Percentiles rank a stretch among this genome's conserved stretches.
Conservation (phyloP, 2,113 vertebrate species). For the Thalassoma bifasciatum region DNA sequence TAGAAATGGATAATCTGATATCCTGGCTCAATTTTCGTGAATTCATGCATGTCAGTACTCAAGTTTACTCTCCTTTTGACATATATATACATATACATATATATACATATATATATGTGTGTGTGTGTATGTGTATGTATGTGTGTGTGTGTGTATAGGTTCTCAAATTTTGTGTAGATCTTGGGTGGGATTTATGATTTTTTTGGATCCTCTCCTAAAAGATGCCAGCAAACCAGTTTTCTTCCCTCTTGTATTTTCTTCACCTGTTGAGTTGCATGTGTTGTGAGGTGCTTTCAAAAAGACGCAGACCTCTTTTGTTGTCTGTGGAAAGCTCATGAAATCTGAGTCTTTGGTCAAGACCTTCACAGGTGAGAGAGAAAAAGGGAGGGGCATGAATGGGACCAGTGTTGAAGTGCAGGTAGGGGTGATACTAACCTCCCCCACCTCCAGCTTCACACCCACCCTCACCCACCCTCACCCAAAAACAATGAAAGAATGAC, state of each 20-base stretch:
- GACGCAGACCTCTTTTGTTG: not conserved
- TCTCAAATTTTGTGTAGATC: not conserved
- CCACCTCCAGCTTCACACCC: not conserved
- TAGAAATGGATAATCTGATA: not conserved
- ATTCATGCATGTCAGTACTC: not conserved
- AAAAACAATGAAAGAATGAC: constrained; percentile 7
- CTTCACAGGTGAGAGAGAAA: not conserved
- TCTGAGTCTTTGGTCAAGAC: constrained; percentile 33
- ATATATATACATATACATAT: too few species aligned
- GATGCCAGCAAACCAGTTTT: not conserved
- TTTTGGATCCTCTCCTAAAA: not conserved
- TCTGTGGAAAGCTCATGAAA: constrained; percentile 56
- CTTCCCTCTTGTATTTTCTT: not conserved
- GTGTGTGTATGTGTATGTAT: too few species aligned
- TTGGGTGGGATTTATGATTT: not conserved
- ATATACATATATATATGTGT: too few species aligned
- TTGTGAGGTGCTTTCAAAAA: not conserved
- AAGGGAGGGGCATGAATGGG: constrained; percentile 24
- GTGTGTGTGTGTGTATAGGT: too few species aligned
- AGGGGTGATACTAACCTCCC: constrained; percentile 19
- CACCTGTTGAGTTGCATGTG: not conserved
- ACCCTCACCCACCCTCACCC: not conserved
- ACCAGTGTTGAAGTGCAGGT: constrained; percentile 37
- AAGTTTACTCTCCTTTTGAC: not conserved
- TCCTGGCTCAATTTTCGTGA: not conserved